Evolutionary conservation across 1,140 invertebrate species (phyloP).

Genomic region (Hirudo medicinalis): DNA sequence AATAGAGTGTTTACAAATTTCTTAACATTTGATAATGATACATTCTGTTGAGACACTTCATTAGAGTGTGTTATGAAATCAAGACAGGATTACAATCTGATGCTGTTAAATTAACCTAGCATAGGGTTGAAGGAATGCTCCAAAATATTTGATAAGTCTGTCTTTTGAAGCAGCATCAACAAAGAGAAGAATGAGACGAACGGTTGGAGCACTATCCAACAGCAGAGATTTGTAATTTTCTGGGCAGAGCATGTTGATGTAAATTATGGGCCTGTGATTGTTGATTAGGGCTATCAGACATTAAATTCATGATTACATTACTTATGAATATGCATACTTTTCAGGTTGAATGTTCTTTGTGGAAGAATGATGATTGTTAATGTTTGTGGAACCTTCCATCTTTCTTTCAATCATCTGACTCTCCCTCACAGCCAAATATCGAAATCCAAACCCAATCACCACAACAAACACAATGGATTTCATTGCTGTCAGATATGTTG

Average conservation of each 20-base stretch:
- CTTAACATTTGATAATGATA: not conserved
- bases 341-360: not conserved
- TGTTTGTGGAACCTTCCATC: not conserved
- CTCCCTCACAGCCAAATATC: not conserved
- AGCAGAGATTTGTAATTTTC: slow-evolving; percentile 14
- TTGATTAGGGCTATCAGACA: not conserved
- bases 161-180: slow-evolving; percentile 7
- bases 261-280: slow-evolving; percentile 8
- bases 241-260: slow-evolving; percentile 12
- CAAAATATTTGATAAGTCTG: slow-evolving; percentile 16
- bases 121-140: slow-evolving; percentile 1
- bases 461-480: not conserved
- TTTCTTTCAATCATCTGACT: slow-evolving; percentile 2
- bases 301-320: not conserved
- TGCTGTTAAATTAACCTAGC: not conserved
- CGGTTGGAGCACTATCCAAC: not conserved
- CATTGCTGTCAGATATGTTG: not conserved
- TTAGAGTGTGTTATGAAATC: not conserved
- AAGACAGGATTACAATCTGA: not conserved
- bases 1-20: not conserved
- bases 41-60: not conserved
- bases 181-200: slow-evolving; percentile 12
- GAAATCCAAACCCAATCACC: not conserved
- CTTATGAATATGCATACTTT: not conserved
- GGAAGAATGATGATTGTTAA: not conserved